Conservation (phyloP, 2,888 invertebrate genomes). For the Galerucella nymphaeae region DNA sequence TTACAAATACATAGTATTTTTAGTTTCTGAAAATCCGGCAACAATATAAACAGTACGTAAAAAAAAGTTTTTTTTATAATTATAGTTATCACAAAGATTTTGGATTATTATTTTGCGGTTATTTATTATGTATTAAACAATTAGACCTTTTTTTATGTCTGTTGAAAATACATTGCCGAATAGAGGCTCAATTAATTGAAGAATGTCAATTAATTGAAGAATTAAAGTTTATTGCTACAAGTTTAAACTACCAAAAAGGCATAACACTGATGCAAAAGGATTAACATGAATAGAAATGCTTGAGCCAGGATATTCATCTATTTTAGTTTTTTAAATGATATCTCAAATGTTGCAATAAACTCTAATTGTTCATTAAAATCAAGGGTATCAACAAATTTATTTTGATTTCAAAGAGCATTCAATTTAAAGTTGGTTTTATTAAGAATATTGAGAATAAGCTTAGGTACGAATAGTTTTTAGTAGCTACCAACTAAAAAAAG, state of each 20-base stretch:
- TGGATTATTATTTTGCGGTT: too few relatives aligned
- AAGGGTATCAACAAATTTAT: too few relatives aligned
- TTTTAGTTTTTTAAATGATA: not conserved
- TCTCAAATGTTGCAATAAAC: not conserved
- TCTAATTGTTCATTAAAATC: not conserved
- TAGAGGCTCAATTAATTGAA: not conserved
- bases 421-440: not conserved
- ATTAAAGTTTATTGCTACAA: not conserved
- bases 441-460: not conserved
- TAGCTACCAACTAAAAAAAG: not conserved
- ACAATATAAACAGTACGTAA: not conserved
- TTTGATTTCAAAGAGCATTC: not conserved
- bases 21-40: slow-evolving; percentile 19
- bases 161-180: slow-evolving; percentile 5
- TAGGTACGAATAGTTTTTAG: not conserved
- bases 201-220: slow-evolving; percentile 6
- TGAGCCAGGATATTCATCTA: too few relatives aligned
- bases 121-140: not conserved
- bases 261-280: not conserved
- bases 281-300: too few relatives aligned
- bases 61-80: not conserved
- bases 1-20: slow-evolving; percentile 27
- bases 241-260: not conserved
- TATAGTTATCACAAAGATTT: not conserved
- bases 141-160: not conserved